Conservation (phyloP, 1,140 invertebrate species). For the Lineus longissimus region DNA sequence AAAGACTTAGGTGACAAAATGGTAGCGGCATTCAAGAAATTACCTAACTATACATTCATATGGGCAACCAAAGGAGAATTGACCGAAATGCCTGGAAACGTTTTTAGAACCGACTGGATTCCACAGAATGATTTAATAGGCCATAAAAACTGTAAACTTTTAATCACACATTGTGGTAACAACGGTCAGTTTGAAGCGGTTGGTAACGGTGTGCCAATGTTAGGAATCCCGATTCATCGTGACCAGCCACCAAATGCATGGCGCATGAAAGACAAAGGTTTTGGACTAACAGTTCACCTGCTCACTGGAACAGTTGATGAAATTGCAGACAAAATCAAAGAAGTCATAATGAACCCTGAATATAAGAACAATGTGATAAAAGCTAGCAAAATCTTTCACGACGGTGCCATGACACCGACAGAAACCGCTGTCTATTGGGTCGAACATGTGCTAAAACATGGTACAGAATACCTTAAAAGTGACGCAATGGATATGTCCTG, state of each 20-base stretch:
- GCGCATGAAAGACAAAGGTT: slow-evolving; percentile 36
- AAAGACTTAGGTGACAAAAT: neutral
- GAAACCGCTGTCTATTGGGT: slow-evolving; percentile 15
- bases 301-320: slow-evolving; percentile 1
- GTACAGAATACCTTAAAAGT: neutral
- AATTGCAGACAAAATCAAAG: slow-evolving; percentile 10
- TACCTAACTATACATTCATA: neutral
- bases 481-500: neutral
- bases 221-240: slow-evolving; percentile 34
- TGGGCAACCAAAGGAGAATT: neutral
- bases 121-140: slow-evolving; percentile 59
- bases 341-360: neutral
- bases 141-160: slow-evolving; percentile 26
- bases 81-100: slow-evolving; percentile 55
- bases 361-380: neutral
- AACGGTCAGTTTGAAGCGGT: slow-evolving; percentile 31
- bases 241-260: slow-evolving; percentile 45
- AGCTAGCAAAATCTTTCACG: slow-evolving; percentile 9
- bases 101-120: slow-evolving; percentile 64
- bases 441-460: slow-evolving; percentile 18
- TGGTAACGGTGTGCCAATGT: slow-evolving; percentile 29
- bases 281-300: slow-evolving; percentile 11
- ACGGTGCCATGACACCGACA: slow-evolving; percentile 1
- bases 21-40: neutral
- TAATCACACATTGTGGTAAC: slow-evolving; percentile 36